Conservation (phyloP, 2,113 vertebrate species). For the Cygnus buccinator region DNA sequence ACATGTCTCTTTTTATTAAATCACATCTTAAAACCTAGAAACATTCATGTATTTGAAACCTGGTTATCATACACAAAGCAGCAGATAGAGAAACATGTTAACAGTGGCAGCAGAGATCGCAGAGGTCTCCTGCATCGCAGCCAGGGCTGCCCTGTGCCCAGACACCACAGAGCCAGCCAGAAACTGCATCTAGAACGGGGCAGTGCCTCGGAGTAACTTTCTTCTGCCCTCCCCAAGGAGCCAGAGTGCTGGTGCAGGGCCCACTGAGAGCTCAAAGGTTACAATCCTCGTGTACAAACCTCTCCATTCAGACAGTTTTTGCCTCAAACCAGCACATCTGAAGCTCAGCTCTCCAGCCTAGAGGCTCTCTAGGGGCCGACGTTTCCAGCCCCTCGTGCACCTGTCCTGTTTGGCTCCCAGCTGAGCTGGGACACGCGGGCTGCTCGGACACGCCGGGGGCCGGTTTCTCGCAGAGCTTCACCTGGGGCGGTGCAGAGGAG, state of each 20-base stretch:
- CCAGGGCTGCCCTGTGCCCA: neutral
- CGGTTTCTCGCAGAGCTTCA: fast-evolving
- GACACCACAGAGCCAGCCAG: neutral
- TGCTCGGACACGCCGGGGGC: fast-evolving
- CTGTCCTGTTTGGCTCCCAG: neutral
- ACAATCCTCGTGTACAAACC: neutral
- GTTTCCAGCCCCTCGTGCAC: neutral
- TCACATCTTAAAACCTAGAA: constrained; percentile 10
- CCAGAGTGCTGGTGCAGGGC: neutral
- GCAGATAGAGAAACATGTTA: neutral
- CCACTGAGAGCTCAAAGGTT: fast-evolving
- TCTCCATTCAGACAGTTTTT: fast-evolving
- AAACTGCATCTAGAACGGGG: neutral
- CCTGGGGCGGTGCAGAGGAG: neutral
- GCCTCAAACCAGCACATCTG: neutral
- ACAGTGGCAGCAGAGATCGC: neutral
- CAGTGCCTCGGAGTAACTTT: neutral
- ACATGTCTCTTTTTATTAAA: constrained; percentile 51
- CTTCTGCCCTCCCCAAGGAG: neutral
- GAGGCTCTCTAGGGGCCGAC: neutral
- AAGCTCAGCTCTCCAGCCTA: neutral
- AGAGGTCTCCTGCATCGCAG: neutral
- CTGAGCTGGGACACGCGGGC: neutral
- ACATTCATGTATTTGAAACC: neutral
- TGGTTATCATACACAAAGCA: neutral